Base-by-base conservation (phyloP, 1,140 invertebrate species). In the Pteromalus puparum region DNA sequence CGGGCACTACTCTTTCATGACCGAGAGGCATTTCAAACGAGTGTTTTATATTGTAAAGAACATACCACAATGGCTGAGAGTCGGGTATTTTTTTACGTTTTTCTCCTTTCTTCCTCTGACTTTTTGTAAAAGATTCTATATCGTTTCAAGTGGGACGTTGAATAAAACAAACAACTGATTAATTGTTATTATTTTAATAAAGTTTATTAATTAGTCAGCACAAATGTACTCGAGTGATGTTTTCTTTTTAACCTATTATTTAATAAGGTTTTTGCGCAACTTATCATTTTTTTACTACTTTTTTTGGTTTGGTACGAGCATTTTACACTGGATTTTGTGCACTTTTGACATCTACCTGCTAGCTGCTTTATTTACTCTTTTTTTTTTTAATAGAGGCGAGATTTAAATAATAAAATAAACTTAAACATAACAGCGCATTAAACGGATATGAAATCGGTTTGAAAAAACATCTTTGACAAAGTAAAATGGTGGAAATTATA, bases 1-100 rank as follows among this genome's bases (percentile, higher is more conserved):
- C 83, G 76, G 86, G 83, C 83, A 85, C 83, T 84, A 86, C 85
- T 85, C 86, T 85, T 84, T 75, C 81, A 82, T 86, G 83, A 86
- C 42, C 72, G 83, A 86, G 86, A 86, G 80, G 86, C 83, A 84
- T 86, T 86, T 75, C 70, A 80, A 85, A 85, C 83, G 72, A 85
- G 83, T 85, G 53, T 75, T 38, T 34, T 34, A 15, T 53, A 9
- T 81, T 76, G 34, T 85, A 53, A 68, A 85, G 42, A 81, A 85
- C 67, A 68, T 79, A 75, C 83, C 48, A 81, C 46, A 34, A 74
- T 76, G 83, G 78, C 67, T 68, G 83, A 75, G 78, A 75, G n/a
- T 81, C 78, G 72, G 38, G 38, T 85, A 68, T 76, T 84, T 85
- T 53, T 80, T 76, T 70, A 68, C 34, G 15, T 76, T 77, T 73